Base-by-base conservation (phyloP, 37 sponge, comb jelly and placozoan species). In the Halisarca cf. caerulea region DNA sequence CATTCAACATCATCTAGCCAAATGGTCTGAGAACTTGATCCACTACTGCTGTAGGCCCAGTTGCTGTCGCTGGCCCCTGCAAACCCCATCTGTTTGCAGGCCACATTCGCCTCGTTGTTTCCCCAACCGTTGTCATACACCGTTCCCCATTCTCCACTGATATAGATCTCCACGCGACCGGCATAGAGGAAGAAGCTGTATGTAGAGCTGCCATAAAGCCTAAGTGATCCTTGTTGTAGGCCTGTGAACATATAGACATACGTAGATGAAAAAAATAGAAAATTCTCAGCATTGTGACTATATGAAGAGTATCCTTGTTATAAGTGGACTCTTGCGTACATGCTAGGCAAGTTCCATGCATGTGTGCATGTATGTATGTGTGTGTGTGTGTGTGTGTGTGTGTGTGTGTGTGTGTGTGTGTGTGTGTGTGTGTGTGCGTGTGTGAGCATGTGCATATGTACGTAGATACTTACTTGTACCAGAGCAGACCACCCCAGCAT, bases 61-160 rank as follows among this genome's bases (percentile, higher is more conserved):
- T 44, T n/a, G 24, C n/a, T 44, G 24, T 39, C 77, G 41, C n/a
- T 25, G 24, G 36, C 77, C 38, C 45, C 42, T 4, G 8, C 25
- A 43, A 74, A 74, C 24, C 77, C 77, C 77, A 74, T 41, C 36
- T 74, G 77, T 23, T 25, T 43, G 36, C 77, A 74, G 24, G 77
- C 77, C 18, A 74, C 77, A 39, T 37, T 23, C 2, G 77, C 77
- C 21, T 74, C 77, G 41, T 37, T 4, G 36, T 17, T 3, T 2
- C 44, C 77, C 77, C 77, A 74, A 40, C 77, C 42, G 41, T 74
- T n/a, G 6, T 74, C 77, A 74, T 44, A 74, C n/a, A 74, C 44
- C 9, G 77, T 74, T 9, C 77, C 77, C 77, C 77, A 74, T 43
- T 18, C 1, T 23, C 77, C 14, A 2, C 23, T n/a, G 24, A 36